Evolutionary conservation across 2,888 invertebrate genomes (phyloP), one percentile per base, ranked within the genome.

Genomic region (Rugalucina vietnamica): DNA sequence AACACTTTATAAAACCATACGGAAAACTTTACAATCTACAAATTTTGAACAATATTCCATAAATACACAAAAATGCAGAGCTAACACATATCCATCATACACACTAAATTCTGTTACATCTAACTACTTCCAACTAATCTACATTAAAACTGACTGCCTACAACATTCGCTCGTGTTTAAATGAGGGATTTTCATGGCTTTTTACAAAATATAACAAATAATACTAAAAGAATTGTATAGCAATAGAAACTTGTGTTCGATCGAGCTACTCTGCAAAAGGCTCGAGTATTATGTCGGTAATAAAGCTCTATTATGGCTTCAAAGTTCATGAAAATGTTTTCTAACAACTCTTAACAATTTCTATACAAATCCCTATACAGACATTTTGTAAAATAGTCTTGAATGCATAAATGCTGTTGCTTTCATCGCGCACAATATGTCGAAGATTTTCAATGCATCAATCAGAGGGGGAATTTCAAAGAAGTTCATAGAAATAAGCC

Each of bases 301-400:
- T 72, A 72, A 72, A 72, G 72, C 39, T 5, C 72, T 72, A 72
- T 72, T 72, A 72, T 72, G 29, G 72, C 72, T 43, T 39, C 65
- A 72, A 72, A 43, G 49, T 72, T 72, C 72, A 72, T 72, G 39
- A 72, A 72, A 72, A 49, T 29, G 39, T 72, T 72, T 43, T 12
- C 72, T 72, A 5, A 72, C 72, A 72, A 72, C 29, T 72, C 34
- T 34, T 8, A 8, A 65, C 65, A 65, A 65, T 34, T 65, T 65
- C 65, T 34, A 65, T 65, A 65, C 65, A 65, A 65, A 65, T 65
- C 65, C 65, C 65, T 34, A 65, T 65, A 65, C 65, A 65, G 34
- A n/a, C 29, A 29, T 8, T 34, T 34, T 65, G 65, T 65, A 65
- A n/a, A 65, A 34, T 34, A 34, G 65, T 65, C 65, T 32, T 65